phyloP scores from a whole-genome alignment of 2,888 invertebrate species.

The Heliconius ismenius region DNA sequence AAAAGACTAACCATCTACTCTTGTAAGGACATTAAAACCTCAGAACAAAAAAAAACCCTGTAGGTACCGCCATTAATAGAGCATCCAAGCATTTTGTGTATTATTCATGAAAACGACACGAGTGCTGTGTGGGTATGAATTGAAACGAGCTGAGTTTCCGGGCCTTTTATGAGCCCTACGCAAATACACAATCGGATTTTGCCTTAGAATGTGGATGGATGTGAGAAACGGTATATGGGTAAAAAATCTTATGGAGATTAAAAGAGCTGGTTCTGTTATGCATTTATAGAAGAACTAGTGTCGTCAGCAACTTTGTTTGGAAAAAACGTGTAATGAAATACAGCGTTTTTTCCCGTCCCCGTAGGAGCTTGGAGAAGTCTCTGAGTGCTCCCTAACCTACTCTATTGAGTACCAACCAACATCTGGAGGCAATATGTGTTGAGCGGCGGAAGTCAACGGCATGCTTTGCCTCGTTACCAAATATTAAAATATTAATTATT shows the following conservation, averaged over 20 bases:
- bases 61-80: conserved; percentile 5
- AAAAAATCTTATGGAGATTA: not conserved
- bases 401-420: too few relatives aligned
- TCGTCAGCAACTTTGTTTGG: too few relatives aligned
- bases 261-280: not conserved
- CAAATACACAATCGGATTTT: conserved; percentile 48
- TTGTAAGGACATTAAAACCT: conserved; percentile 5
- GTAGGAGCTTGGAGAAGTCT: too few relatives aligned
- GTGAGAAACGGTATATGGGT: not conserved
- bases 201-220: conserved; percentile 6
- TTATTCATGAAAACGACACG: conserved; percentile 57
- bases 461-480: too few relatives aligned
- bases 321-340: too few relatives aligned
- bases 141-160: conserved; percentile 49
- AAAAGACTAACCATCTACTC: too few relatives aligned
- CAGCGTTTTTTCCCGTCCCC: too few relatives aligned
- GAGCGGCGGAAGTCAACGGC: too few relatives aligned
- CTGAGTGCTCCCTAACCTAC: too few relatives aligned
- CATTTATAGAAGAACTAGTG: not conserved
- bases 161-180: conserved; percentile 53
- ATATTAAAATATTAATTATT: too few relatives aligned
- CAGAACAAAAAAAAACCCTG: not conserved
- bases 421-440: too few relatives aligned
- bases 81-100: conserved; percentile 38
- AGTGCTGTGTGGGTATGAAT: conserved; percentile 55